Evolutionary conservation across 2,888 invertebrate species (phyloP).

Genomic region (Lasiommata megera): DNA sequence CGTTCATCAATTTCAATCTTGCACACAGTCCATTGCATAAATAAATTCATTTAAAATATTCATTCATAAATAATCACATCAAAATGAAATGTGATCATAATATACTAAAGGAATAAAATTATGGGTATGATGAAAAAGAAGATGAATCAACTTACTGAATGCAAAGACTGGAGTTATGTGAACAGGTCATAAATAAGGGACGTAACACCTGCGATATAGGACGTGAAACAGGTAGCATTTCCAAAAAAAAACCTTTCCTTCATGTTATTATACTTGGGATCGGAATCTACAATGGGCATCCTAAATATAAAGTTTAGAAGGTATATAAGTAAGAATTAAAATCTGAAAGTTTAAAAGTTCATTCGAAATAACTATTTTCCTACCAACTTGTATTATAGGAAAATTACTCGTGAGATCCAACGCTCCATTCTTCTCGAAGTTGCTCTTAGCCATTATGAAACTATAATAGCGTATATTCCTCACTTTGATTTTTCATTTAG

Average conservation of each 20-base stretch:
- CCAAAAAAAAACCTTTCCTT: slow-evolving; percentile 1
- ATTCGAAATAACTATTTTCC: no score
- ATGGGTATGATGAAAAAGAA: no score
- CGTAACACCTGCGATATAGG: slow-evolving; percentile 57
- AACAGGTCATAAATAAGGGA: slow-evolving; percentile 54
- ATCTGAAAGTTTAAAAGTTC: neutral
- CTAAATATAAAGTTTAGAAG: neutral
- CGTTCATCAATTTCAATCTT: no score
- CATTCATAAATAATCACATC: no score
- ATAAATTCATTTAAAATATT: no score
- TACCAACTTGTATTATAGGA: no score
- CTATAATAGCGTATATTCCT: neutral
- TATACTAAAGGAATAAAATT: no score
- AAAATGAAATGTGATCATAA: no score
- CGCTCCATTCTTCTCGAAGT: neutral
- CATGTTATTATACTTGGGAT: neutral
- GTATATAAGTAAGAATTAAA: neutral
- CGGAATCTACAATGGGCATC: neutral
- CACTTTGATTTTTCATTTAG: neutral
- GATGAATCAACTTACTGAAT: neutral
- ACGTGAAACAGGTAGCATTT: slow-evolving; percentile 27
- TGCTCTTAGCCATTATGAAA: neutral
- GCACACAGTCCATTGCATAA: no score
- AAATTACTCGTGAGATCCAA: no score
- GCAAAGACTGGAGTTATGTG: neutral